Evolutionary conservation across 2,113 vertebrate species (phyloP).

Genomic region (Rynchops niger): DNA sequence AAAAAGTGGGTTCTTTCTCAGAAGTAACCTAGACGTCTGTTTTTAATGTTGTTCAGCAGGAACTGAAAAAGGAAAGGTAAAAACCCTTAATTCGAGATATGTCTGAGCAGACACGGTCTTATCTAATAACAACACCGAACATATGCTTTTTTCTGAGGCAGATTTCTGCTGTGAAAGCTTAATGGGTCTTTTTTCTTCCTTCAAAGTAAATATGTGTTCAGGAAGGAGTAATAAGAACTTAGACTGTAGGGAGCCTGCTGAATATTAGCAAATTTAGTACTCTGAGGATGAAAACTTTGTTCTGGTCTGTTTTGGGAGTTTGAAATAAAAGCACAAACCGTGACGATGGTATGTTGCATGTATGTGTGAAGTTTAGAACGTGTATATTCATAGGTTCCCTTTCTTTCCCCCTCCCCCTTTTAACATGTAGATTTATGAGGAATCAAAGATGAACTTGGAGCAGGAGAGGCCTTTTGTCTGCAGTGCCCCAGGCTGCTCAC

Average conservation of each 20-base stretch:
- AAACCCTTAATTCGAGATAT: conserved; percentile 26
- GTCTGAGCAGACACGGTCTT: conserved; percentile 29
- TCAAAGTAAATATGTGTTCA: not conserved
- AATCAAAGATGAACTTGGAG: conserved; percentile 99
- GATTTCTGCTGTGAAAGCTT: conserved; percentile 12
- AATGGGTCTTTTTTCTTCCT: not conserved
- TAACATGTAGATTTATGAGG: conserved; percentile 92
- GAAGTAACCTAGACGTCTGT: not conserved
- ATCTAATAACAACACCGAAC: conserved; percentile 17
- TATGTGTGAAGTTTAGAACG: conserved; percentile 42
- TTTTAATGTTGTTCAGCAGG: conserved; percentile 33
- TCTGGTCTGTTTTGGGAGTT: not conserved
- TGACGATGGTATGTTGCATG: not conserved
- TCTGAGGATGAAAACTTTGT: not conserved
- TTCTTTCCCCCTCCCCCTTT: conserved; percentile 59
- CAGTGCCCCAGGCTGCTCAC: conserved; percentile 97
- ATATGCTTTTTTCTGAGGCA: conserved; percentile 14
- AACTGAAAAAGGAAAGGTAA: conserved; percentile 1
- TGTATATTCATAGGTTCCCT: conserved; percentile 72
- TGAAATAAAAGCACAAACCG: not conserved
- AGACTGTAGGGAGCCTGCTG: not conserved
- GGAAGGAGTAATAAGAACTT: not conserved
- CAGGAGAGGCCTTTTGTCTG: conserved; percentile 98
- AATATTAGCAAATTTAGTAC: not conserved
- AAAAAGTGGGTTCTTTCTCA: not conserved